Evolutionary conservation across 2,888 invertebrate species (phyloP).

Genomic region (Liopterus haemorrhoidalis): DNA sequence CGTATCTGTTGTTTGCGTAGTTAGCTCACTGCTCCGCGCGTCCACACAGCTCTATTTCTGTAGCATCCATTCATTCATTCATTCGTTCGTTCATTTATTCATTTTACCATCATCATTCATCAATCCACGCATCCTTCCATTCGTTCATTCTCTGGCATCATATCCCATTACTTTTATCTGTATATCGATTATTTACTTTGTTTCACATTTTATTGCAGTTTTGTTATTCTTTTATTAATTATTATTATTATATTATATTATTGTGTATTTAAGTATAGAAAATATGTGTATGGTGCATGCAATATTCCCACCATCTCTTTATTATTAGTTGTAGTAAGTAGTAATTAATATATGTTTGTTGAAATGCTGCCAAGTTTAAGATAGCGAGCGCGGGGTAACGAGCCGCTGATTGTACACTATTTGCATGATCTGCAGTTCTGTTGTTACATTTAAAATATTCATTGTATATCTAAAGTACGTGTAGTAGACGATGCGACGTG

Average conservation of each 20-base stretch:
- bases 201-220: constrained; percentile 34
- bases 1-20: too few relatives aligned
- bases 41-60: too few relatives aligned
- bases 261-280: constrained; percentile 31
- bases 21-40: too few relatives aligned
- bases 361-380: constrained; percentile 49
- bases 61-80: too few relatives aligned
- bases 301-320: constrained; percentile 39
- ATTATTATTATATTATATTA: constrained; percentile 30
- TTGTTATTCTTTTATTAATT: constrained; percentile 35
- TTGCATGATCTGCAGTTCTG: not conserved
- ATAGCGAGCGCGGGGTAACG: constrained; percentile 37
- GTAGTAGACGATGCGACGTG: not conserved
- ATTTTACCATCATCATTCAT: too few relatives aligned
- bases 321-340: constrained; percentile 45
- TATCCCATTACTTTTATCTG: too few relatives aligned
- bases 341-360: constrained; percentile 45
- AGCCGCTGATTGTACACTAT: constrained; percentile 11
- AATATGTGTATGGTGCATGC: constrained; percentile 44
- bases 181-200: too few relatives aligned
- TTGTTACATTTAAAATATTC: too few relatives aligned
- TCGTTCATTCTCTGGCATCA: too few relatives aligned
- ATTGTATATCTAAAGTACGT: too few relatives aligned
- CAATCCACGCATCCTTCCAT: too few relatives aligned
- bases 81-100: too few relatives aligned